Base-by-base conservation (phyloP, 2,888 invertebrate species). In the Lepidocyrtoides sp. region DNA sequence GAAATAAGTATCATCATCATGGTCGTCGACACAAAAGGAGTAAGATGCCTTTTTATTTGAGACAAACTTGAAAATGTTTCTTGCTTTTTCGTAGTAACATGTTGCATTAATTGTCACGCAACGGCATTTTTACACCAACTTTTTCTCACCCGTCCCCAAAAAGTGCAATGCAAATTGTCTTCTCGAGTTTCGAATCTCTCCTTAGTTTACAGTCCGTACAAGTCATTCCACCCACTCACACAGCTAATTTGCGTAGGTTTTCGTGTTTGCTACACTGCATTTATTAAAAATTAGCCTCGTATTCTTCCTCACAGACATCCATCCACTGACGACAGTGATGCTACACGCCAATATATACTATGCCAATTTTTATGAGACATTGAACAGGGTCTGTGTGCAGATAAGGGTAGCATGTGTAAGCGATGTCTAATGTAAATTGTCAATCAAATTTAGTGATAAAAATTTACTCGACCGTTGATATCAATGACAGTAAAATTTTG, bases 341-440 rank as follows among this genome's bases (percentile, higher is more conserved):
- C n/a, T n/a, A n/a, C n/a, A n/a, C n/a, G n/a, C n/a, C n/a, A n/a
- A n/a, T n/a, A n/a, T n/a, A n/a, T n/a, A n/a, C n/a, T n/a, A n/a
- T n/a, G n/a, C n/a, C n/a, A n/a, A n/a, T n/a, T n/a, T n/a, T n/a
- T n/a, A n/a, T n/a, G n/a, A n/a, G n/a, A n/a, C n/a, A n/a, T n/a
- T n/a, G n/a, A n/a, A n/a, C n/a, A n/a, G n/a, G n/a, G n/a, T n/a
- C n/a, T n/a, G n/a, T n/a, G n/a, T n/a, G n/a, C n/a, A n/a, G n/a
- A n/a, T n/a, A n/a, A n/a, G n/a, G n/a, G n/a, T n/a, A n/a, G n/a
- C n/a, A n/a, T n/a, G n/a, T n/a, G 54, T 51, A 77, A 86, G 86
- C 77, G 86, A 77, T 57, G 14, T 44, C 63, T 57, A 75, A 36
- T n/a, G 75, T 86, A 57, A 84, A 36, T 14, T 85, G 83, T 51